Evolutionary conservation across 2,797 vertebrate species (phyloP).

Genomic region (Mormyrus proboscirostris): DNA sequence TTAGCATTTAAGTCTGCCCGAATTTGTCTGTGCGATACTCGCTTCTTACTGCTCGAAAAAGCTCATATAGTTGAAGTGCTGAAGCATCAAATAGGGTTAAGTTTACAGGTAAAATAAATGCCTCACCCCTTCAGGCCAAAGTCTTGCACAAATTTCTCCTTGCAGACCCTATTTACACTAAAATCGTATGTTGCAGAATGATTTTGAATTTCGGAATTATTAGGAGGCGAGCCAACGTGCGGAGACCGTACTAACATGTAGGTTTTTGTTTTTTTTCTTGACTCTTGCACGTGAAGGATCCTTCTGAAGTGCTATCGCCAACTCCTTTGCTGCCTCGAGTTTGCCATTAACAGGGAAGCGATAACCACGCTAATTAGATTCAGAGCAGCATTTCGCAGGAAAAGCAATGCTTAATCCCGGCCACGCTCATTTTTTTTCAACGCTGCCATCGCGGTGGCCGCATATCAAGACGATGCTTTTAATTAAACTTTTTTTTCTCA

Average conservation of each 20-base stretch:
- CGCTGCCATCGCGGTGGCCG: neutral
- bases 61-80: neutral
- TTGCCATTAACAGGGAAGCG: slow-evolving; percentile 1
- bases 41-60: neutral
- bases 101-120: slow-evolving; percentile 5
- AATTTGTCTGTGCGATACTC: slow-evolving; percentile 1
- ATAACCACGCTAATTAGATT: slow-evolving; percentile 21
- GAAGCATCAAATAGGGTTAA: neutral
- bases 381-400: neutral
- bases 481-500: slow-evolving; percentile 10
- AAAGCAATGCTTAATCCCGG: slow-evolving; percentile 11
- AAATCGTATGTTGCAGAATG: neutral
- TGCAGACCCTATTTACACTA: neutral
- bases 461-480: slow-evolving; percentile 6
- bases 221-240: neutral
- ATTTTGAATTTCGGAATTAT: neutral
- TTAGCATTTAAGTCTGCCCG: neutral
- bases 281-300: neutral
- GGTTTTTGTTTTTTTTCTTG: neutral
- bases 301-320: neutral
- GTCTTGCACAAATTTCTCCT: neutral
- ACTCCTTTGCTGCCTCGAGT: neutral
- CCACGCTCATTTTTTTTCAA: neutral
- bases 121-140: neutral
- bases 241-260: neutral